phyloP scores from a whole-genome alignment of 1,140 invertebrate genomes.

The Brachionus calyciflorus region DNA sequence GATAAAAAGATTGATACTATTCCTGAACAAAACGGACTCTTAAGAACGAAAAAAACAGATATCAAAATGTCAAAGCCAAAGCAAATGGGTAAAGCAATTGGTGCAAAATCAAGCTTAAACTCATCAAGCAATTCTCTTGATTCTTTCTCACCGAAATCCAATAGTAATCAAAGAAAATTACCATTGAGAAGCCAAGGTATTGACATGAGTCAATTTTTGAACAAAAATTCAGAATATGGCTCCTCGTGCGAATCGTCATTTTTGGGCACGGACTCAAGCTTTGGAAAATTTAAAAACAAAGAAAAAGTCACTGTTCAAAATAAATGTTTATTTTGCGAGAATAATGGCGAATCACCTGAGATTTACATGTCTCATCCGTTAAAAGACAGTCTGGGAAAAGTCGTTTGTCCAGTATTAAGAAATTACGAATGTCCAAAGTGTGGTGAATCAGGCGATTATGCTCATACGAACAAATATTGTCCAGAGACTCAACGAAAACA shows the following conservation, averaged over 20 bases:
- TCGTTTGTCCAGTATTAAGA: slow-evolving; percentile 64
- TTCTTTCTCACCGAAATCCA: background rate
- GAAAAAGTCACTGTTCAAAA: background rate
- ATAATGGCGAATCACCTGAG: slow-evolving; percentile 58
- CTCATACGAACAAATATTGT: slow-evolving; percentile 63
- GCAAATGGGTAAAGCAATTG: background rate
- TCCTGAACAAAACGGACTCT: no score
- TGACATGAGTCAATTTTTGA: slow-evolving; percentile 21
- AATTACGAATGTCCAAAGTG: slow-evolving; percentile 63
- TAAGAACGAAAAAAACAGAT: background rate
- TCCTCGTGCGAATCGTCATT: background rate
- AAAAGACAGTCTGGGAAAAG: slow-evolving; percentile 53
- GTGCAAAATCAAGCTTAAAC: background rate
- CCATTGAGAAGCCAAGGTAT: slow-evolving; percentile 21
- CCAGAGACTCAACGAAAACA: slow-evolving; percentile 48
- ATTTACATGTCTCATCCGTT: slow-evolving; percentile 62
- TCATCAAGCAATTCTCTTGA: background rate
- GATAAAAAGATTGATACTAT: no score
- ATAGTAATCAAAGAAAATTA: background rate
- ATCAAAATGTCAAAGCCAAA: background rate
- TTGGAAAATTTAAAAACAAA: background rate
- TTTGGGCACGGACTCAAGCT: background rate
- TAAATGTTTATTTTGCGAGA: slow-evolving; percentile 35
- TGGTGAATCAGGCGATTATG: slow-evolving; percentile 62
- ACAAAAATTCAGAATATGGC: background rate